Base-by-base conservation (phyloP, 2,888 invertebrate species). In the Drosophila mimica region DNA sequence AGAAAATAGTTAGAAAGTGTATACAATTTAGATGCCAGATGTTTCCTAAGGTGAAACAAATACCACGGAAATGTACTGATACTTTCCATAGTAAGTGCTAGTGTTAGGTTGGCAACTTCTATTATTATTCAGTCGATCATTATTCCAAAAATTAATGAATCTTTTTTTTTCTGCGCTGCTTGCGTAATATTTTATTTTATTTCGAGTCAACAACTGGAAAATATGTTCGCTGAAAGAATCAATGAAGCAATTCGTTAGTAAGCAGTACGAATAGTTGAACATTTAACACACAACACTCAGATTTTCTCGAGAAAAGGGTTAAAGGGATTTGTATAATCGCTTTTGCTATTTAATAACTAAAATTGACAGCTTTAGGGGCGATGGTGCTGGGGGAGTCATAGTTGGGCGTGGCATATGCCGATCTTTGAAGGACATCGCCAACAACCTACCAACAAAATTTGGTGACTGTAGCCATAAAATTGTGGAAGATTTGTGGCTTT, bases 291-390 rank as follows among this genome's bases (percentile, higher is more conserved):
- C 15, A 36, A 36, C 6, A 15, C 15, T 36, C 15, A 2, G 6
- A 64, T 72, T 81, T 81, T 85, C 72, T 46, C 51, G 33, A 52
- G 28, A 67, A 64, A 81, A 72, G 68, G 64, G 64, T 79, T 76
- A 63, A 74, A 61, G 11, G 74, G n/a, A n/a, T n/a, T n/a, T 69
- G 25, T 62, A 57, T 54, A 69, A 71, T 79, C 75, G 87, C 76
- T 79, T 73, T 83, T 68, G 59, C 88, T 87, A 78, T 89, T 88
- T 88, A 88, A 87, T 88, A 85, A 87, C 88, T 87, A 78, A 88
- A 89, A 87, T 87, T 84, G 88, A 25, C 2, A 25, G 25, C 3
- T 2, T 25, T 25, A 25, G 25, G 25, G 25, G 25, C 25, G 25
- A 25, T 25, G 25, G 25, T 1, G 25, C 25, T 25, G 25, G 25